Percentiles rank a stretch among this genome's conserved stretches.
Conservation (phyloP, 2,113 vertebrate genomes). For the Sphaerodactylus townsendi region DNA sequence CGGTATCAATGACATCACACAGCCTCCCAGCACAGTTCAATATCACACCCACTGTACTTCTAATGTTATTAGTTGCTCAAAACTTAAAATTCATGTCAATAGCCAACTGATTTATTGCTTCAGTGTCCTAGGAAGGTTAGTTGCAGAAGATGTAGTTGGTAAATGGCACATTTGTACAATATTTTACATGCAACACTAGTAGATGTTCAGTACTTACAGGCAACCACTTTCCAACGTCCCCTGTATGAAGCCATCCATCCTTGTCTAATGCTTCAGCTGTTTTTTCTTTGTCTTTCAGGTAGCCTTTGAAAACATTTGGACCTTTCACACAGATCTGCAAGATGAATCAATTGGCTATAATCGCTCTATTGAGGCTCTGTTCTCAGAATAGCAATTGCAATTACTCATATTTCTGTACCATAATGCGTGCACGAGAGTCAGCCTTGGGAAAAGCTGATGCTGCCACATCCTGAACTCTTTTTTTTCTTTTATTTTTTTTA, state of each 20-base stretch:
- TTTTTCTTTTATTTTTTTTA: too few species aligned
- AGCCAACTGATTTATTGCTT: not conserved
- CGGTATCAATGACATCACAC: not conserved
- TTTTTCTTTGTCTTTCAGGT: constrained; percentile 91
- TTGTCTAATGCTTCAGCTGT: constrained; percentile 89
- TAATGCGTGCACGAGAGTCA: not conserved
- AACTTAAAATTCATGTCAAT: not conserved
- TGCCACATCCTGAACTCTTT: not conserved
- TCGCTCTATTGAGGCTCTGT: not conserved
- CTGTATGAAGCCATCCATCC: constrained; percentile 95
- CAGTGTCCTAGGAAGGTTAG: not conserved
- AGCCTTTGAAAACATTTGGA: constrained; percentile 97
- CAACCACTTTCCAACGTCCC: constrained; percentile 96
- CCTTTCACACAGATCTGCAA: constrained; percentile 95
- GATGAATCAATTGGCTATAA: constrained; percentile 29
- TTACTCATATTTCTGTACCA: not conserved
- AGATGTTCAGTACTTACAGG: constrained; percentile 74
- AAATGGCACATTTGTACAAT: not conserved
- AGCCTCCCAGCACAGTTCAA: not conserved
- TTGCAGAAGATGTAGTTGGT: not conserved
- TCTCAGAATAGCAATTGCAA: not conserved
- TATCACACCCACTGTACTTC: not conserved
- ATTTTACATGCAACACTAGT: not conserved
- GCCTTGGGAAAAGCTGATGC: not conserved
- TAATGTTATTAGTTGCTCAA: not conserved